Evolutionary conservation across 2,888 invertebrate species (phyloP), one percentile per base, ranked within the genome.

Genomic region (Lacanobia oleracea): DNA sequence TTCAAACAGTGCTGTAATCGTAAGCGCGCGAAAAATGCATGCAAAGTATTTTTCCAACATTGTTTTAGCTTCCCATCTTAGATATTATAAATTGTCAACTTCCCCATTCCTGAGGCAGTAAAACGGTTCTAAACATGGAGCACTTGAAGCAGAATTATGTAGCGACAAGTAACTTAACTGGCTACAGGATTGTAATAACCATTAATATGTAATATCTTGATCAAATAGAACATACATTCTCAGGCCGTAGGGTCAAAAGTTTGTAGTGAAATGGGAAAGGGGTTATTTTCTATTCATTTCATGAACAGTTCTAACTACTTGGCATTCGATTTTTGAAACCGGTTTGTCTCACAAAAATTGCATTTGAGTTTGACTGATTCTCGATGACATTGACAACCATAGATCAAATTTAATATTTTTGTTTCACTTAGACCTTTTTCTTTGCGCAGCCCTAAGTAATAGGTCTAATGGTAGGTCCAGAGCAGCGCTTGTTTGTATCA

Each of bases 171-270:
- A 66, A 80, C 84, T 64, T 80, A 80, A 80, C 79, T 80, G 81
- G 79, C 84, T 84, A 66, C 81, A 83, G 69, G 84, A 68, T 69
- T 69, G 84, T 80, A 83, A 80, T 80, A 81, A 84, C 79, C 79
- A 84, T 80, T 84, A 84, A 83, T 80, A 80, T 67, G 69, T 80
- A 83, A 84, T 81, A 80, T 80, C 79, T 80, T 80, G 79, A 80
- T 80, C 81, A 80, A 79, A 80, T 83, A 75, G 63, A 84, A 83
- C 81, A 81, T 80, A 79, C 65, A 68, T 83, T 79, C 75, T 66
- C 62, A 68, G 45, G 67, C 62, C 43, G 37, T 67, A 57, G 57
- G 79, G 79, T 79, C 79, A 79, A 83, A 79, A 65, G 74, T 54
- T 71, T 56, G 45, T 53, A n/a, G 50, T 21, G 61, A 67, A 67